Evolutionary conservation across 2,797 vertebrate species (phyloP), one percentile per base, ranked within the genome.

Genomic region (Acanthurus lineatus): DNA sequence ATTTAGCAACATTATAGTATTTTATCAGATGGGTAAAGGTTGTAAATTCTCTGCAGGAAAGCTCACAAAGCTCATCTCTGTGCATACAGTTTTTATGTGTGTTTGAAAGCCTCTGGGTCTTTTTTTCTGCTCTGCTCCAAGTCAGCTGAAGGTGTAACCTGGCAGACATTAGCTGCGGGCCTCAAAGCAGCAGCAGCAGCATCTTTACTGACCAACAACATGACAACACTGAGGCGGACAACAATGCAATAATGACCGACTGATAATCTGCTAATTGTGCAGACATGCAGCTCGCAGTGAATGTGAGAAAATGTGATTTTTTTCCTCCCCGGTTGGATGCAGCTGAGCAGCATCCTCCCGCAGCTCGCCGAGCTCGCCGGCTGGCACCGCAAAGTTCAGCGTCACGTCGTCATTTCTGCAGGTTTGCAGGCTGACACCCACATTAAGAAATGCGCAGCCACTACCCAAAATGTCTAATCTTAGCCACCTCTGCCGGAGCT

Each of bases 391-490:
- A 64, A 78, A 87, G 58, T 88, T 84, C 48, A 82, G 87, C 87
- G 64, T 79, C 6, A 73, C 76, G 79, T 79, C 88, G 79, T 84
- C 79, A 58, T 83, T 53, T 85, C 82, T 83, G 84, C 82, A 68
- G 84, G 69, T 82, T 82, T 32, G 28, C 71, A 69, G 74, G 60
- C 71, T 83, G 89, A 82, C 72, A 79, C 67, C 79, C 84, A 85
- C 79, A 85, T 79, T 64, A 59, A 77, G 77, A 92, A 92, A 90
- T 91, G 91, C 92, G 93, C 92, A 93, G 87, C 87, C 87, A 85
- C 85, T 38, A 62, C 73, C 86, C 87, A 86, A 83, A 79, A 90
- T 86, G 88, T 88, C 90, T 90, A 71, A 88, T 81, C 69, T 19
- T 19, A 86, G 70, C 69, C 82, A 54, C 81, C 79, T 81, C 77